phyloP scores from a whole-genome alignment of 1,140 invertebrate genomes.

The Neodiprion lecontei region DNA sequence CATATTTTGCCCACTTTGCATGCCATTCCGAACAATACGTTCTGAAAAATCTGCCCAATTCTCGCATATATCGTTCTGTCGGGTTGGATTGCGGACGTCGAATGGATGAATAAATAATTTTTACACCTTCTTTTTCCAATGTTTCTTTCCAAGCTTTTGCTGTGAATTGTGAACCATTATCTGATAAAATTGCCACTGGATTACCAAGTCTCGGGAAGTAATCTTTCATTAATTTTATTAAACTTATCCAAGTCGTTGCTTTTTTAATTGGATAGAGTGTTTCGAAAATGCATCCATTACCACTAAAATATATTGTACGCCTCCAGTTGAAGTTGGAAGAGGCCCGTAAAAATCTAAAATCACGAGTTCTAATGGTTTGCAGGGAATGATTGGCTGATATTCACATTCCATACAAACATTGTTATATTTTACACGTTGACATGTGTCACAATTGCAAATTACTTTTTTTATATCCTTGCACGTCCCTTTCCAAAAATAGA shows the following conservation, averaged over 20 bases:
- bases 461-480: constrained; percentile 18
- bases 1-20: constrained; percentile 24
- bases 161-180: constrained; percentile 30
- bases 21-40: constrained; percentile 23
- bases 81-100: constrained; percentile 26
- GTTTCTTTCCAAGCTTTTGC: constrained; percentile 15
- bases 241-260: constrained; percentile 16
- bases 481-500: constrained; percentile 28
- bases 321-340: constrained; percentile 20
- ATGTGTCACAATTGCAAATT: constrained; percentile 25
- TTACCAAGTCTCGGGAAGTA: constrained; percentile 25
- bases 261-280: constrained; percentile 25
- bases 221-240: constrained; percentile 23
- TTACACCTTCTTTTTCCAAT: constrained; percentile 21
- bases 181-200: constrained; percentile 20
- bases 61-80: constrained; percentile 23
- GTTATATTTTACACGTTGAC: constrained; percentile 29
- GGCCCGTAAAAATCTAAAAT: constrained; percentile 33
- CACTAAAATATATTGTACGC: constrained; percentile 31
- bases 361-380: constrained; percentile 24
- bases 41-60: constrained; percentile 28
- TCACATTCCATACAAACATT: constrained; percentile 19
- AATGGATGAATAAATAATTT: constrained; percentile 21
- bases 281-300: constrained; percentile 34
- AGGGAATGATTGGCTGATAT: constrained; percentile 15